Conservation (phyloP, 2,888 invertebrate species). For the Chydorus sphaericus region DNA sequence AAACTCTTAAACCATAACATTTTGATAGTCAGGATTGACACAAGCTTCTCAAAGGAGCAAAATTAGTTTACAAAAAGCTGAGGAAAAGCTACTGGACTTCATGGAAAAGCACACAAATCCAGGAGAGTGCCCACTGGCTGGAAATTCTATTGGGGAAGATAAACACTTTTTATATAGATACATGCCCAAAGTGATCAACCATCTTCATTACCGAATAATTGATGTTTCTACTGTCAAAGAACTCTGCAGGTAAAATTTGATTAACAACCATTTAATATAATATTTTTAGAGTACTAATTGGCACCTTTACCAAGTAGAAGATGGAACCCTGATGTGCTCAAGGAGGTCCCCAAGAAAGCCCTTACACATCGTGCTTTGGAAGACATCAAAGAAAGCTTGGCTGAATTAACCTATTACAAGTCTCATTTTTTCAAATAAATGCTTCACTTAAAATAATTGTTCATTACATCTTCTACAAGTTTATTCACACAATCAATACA, state of each 20-base stretch:
- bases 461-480: neutral
- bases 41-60: constrained; percentile 53
- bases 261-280: neutral
- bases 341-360: constrained; percentile 43
- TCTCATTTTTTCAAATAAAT: constrained; percentile 41
- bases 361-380: constrained; percentile 56
- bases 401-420: constrained; percentile 67
- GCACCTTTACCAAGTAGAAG: constrained; percentile 28
- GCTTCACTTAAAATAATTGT: neutral
- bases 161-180: constrained; percentile 61
- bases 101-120: constrained; percentile 38
- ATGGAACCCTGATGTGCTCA: constrained; percentile 53
- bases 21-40: constrained; percentile 58
- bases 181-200: constrained; percentile 61
- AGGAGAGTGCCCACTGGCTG: constrained; percentile 56
- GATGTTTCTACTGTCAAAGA: constrained; percentile 88
- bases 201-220: constrained; percentile 80
- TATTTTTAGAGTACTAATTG: constrained; percentile 10
- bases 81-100: constrained; percentile 53
- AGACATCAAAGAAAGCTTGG: constrained; percentile 74
- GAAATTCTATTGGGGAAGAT: constrained; percentile 79
- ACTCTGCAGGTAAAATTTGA: constrained; percentile 31
- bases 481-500: constrained; percentile 3
- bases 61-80: constrained; percentile 48
- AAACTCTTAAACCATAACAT: constrained; percentile 6